Evolutionary conservation across 2,888 invertebrate species (phyloP), one percentile per base, ranked within the genome.

Genomic region (Nephrotoma flavescens): DNA sequence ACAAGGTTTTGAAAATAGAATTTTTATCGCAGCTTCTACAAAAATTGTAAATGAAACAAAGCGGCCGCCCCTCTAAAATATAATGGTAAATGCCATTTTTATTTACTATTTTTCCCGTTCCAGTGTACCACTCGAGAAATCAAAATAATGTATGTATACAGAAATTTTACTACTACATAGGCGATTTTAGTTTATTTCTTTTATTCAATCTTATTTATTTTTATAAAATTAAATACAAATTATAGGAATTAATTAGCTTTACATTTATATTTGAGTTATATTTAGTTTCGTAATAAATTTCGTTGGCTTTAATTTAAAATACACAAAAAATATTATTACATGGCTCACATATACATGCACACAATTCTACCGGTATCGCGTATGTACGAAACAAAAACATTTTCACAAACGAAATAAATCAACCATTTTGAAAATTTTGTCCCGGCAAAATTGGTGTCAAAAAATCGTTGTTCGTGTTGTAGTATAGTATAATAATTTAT

Each of bases 401-500:
- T 71, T 71, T 31, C 4, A 31, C 71, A 9, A 15, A 57, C 6
- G 15, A 15, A 57, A 57, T 6, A 15, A 57, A 57, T 6, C 52
- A 11, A 71, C 71, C 71, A 71, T 71, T 31, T 71, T 71, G 71
- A 71, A 71, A 71, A 71, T 9, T 71, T 86, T 86, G 45, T 86
- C 86, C 45, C 86, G 86, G 86, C 45, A 86, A 86, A 86, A 86
- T 86, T 86, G 31, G 41, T 45, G 86, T 86, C 86, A 86, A 86
- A 86, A 47, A 9, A 71, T 31, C 19, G 71, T 71, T 71, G 71
- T 52, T 52, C 15, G 15, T 86, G 44, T 41, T 12, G 47, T 86
- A 47, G 45, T 86, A 12, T 19, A 15, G 7, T n/a, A 9, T 86
- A 4, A n/a, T n/a, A n/a, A n/a, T n/a, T 4, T 41, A 31, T 83